Evolutionary conservation across 2,113 vertebrate genomes (phyloP).

Genomic region (Egretta garzetta): DNA sequence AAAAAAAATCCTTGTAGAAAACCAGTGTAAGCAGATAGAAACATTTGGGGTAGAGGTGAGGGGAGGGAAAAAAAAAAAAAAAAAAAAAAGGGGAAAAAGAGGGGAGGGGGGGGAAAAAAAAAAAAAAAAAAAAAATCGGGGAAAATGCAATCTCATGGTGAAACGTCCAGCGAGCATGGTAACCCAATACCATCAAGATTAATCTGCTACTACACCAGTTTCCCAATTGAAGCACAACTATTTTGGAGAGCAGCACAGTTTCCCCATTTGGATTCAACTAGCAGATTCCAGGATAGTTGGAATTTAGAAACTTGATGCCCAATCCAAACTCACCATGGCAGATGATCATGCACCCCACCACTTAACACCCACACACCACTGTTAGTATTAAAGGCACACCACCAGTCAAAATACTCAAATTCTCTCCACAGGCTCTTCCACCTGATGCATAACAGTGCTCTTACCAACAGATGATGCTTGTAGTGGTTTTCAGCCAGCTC

Average conservation of each 20-base stretch:
- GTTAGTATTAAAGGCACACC: background rate
- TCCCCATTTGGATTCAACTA: background rate
- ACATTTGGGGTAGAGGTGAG: background rate
- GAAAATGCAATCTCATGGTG: background rate
- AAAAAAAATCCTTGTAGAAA: background rate
- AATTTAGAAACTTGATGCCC: background rate
- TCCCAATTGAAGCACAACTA: background rate
- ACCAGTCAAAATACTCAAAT: background rate
- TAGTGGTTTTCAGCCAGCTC: constrained; percentile 72
- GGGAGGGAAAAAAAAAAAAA: too few relatives aligned
- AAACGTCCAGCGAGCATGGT: background rate
- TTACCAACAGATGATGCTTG: constrained; percentile 79
- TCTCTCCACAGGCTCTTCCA: background rate
- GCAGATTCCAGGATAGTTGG: background rate
- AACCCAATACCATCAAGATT: background rate
- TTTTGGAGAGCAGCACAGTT: background rate
- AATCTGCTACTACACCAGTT: background rate
- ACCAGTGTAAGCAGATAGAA: background rate
- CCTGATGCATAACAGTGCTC: background rate
- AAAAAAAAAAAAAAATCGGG: background rate
- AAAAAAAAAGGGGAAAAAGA: too few relatives aligned
- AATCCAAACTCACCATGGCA: background rate
- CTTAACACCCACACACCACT: background rate
- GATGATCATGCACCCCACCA: background rate
- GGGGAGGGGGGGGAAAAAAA: background rate